These are phyloP conservation scores for Galbula dea DNA, from an alignment of 2,113 vertebrate genomes.

Conservation along the genomic window DNA sequence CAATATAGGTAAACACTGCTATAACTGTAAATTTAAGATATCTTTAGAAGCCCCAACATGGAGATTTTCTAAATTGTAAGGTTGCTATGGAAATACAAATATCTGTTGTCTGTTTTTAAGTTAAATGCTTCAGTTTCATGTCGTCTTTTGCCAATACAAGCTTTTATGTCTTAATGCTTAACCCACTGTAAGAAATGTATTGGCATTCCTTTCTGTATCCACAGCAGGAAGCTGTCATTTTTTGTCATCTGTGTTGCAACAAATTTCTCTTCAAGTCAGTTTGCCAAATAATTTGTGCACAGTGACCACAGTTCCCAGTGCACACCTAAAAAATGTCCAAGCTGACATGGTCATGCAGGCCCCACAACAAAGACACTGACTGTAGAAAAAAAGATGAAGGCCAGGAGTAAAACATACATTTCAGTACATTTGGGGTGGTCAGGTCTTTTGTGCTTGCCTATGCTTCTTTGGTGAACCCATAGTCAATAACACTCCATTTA, in stretches of 20 bases:
- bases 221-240: not conserved
- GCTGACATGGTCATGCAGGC: not conserved
- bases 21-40: not conserved
- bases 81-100: conserved; percentile 60
- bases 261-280: not conserved
- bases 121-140: not conserved
- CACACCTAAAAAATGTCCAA: not conserved
- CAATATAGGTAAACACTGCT: not conserved
- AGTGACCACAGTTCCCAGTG: not conserved
- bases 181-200: not conserved
- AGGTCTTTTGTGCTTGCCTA: not conserved
- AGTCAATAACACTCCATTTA: not conserved
- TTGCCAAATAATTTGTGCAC: not conserved
- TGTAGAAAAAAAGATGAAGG: not conserved
- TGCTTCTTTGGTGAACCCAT: not conserved
- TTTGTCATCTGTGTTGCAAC: not conserved
- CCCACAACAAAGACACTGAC: not conserved
- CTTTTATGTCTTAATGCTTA: not conserved
- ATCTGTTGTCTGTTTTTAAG: not conserved
- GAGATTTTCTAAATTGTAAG: conserved; percentile 24
- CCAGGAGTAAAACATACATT: not conserved
- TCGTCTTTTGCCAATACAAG: not conserved
- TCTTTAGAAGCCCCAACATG: not conserved
- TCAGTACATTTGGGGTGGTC: accelerated
- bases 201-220: not conserved